A percentile compares a stretch with the other conserved stretches of the same genome.
These are phyloP conservation scores for Caenorhabditis uteleia DNA, from an alignment of 2,888 invertebrate genomes.

Conservation along the genomic window DNA sequence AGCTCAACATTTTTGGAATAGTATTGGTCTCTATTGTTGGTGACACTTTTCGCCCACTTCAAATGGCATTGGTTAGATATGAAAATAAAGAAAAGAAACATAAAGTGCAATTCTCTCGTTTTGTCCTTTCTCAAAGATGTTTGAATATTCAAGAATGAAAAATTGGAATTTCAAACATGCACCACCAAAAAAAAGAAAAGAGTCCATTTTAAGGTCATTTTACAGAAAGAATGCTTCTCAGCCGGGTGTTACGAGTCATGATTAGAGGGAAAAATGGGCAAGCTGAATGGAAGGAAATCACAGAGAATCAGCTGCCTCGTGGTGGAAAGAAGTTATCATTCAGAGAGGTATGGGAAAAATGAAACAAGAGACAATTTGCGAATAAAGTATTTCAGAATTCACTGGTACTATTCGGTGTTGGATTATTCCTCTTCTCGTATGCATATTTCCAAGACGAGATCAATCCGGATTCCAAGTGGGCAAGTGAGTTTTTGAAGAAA, in stretches of 20 bases:
- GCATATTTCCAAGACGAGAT: slow-evolving; percentile 52
- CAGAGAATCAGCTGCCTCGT: slow-evolving; percentile 47
- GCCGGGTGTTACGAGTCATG: slow-evolving; percentile 24
- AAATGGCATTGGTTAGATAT: too few species aligned
- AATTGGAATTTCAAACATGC: too few species aligned
- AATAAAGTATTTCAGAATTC: slow-evolving; percentile 35
- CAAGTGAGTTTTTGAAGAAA: slow-evolving; percentile 36
- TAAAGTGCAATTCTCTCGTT: background rate
- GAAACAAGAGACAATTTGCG: background rate
- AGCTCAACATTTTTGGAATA: background rate
- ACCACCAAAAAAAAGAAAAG: too few species aligned
- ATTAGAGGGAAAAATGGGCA: slow-evolving; percentile 41
- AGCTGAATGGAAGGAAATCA: slow-evolving; percentile 45
- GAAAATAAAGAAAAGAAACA: background rate
- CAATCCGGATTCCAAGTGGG: slow-evolving; percentile 63
- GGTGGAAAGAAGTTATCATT: slow-evolving; percentile 56
- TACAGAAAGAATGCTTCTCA: background rate
- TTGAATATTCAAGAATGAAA: too few species aligned
- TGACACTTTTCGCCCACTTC: background rate
- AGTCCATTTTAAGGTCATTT: too few species aligned
- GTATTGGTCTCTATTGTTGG: too few species aligned
- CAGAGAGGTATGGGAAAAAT: slow-evolving; percentile 29
- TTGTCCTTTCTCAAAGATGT: too few species aligned
- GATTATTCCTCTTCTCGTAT: slow-evolving; percentile 41
- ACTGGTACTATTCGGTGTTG: slow-evolving; percentile 31